Evolutionary conservation across 1,140 invertebrate species (phyloP).

Genomic region (Scaptomyza pallida): DNA sequence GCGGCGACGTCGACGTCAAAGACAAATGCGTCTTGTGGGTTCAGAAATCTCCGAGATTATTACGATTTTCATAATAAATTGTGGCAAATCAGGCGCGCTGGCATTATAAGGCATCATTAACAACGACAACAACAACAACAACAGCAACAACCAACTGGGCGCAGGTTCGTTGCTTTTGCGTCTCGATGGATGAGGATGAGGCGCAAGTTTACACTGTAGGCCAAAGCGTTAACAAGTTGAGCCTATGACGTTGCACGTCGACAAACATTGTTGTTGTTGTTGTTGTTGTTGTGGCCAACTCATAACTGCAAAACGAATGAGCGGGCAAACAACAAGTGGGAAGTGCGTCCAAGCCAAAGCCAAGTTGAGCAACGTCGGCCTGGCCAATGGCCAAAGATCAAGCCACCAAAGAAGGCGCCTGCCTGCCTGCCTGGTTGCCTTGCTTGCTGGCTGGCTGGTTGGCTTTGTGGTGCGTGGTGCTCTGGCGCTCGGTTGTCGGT

Average conservation of each 20-base stretch:
- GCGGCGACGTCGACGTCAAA: conserved; percentile 66
- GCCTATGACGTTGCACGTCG: conserved; percentile 57
- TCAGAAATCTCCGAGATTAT: conserved; percentile 79
- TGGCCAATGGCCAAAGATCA: conserved; percentile 67
- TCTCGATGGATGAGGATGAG: conserved; percentile 34
- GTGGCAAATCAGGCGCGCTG: conserved; percentile 81
- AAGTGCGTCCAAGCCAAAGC: conserved; percentile 52
- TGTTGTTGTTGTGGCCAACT: conserved; percentile 36
- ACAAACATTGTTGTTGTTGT: conserved; percentile 23
- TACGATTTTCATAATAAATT: conserved; percentile 83
- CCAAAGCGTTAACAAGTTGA: conserved; percentile 78
- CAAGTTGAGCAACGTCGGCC: conserved; percentile 16
- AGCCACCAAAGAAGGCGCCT: conserved; percentile 76
- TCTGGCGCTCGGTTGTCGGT: conserved; percentile 70
- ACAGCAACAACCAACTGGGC: conserved; percentile 22
- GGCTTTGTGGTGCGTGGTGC: conserved; percentile 30
- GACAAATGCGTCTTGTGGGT: conserved; percentile 82
- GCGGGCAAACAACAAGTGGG: conserved; percentile 70
- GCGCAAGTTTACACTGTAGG: conserved; percentile 77
- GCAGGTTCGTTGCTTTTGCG: conserved; percentile 2
- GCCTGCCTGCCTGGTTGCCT: not conserved
- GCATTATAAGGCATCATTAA: conserved; percentile 83
- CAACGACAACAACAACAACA: conserved; percentile 66
- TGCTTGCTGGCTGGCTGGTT: not conserved
- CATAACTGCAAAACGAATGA: conserved; percentile 55